Conservation (phyloP, 2,113 vertebrate species). For the Otocyon megalotis region DNA sequence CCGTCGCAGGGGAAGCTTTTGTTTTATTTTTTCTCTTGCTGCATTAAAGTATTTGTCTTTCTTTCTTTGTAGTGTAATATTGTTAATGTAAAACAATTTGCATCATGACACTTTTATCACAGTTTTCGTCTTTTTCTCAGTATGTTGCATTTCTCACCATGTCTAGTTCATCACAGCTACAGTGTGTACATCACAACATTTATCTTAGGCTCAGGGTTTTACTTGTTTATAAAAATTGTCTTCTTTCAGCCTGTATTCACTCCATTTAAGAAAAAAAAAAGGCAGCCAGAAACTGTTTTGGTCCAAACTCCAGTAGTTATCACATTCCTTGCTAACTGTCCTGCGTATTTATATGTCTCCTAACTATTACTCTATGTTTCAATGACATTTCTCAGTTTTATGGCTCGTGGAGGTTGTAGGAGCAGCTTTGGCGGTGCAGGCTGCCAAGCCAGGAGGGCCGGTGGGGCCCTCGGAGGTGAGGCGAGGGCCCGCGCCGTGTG, state of each 20-base stretch:
- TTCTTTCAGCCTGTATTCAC: constrained; percentile 86
- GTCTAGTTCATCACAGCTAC: constrained; percentile 83
- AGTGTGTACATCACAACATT: constrained; percentile 87
- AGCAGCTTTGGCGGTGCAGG: constrained; percentile 67
- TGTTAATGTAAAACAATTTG: constrained; percentile 82
- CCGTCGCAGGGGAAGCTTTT: constrained; percentile 75
- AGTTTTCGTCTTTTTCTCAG: constrained; percentile 77
- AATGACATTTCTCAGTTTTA: constrained; percentile 78
- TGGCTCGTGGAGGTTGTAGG: constrained; percentile 73
- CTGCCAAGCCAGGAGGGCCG: constrained; percentile 58
- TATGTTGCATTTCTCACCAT: constrained; percentile 79
- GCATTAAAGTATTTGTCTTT: constrained; percentile 81
- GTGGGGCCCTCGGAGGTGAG: constrained; percentile 49
- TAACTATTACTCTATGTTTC: constrained; percentile 79
- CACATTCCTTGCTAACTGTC: constrained; percentile 72
- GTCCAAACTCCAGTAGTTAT: constrained; percentile 76
- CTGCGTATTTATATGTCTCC: constrained; percentile 79
- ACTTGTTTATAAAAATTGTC: constrained; percentile 87
- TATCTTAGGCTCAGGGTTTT: constrained; percentile 86
- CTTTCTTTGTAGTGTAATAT: constrained; percentile 78
- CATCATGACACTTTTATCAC: constrained; percentile 78
- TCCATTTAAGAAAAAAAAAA: constrained; percentile 85
- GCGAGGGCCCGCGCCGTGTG: not conserved
- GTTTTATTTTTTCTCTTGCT: constrained; percentile 79
- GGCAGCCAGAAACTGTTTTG: constrained; percentile 83